These are phyloP conservation scores for Eupithecia exiguata DNA, from an alignment of 2,888 invertebrate species.

Conservation along the genomic window DNA sequence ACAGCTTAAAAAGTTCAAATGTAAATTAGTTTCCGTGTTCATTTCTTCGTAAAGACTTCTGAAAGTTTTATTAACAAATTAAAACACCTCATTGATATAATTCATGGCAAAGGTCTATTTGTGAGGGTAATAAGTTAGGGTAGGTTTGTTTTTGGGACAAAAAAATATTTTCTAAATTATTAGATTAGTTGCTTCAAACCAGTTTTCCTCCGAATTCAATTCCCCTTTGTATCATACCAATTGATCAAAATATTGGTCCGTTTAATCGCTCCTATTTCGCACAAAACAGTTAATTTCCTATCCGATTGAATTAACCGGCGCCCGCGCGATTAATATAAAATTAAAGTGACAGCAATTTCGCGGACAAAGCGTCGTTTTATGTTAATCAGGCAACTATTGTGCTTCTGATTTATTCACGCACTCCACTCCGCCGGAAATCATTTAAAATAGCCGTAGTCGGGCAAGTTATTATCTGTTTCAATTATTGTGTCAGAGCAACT, in stretches of 20 bases:
- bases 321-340: conserved; percentile 34
- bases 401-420: conserved; percentile 24
- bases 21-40: neutral
- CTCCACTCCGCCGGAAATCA: conserved; percentile 16
- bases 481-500: neutral
- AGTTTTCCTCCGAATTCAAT: neutral
- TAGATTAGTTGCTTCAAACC: neutral
- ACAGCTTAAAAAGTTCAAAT: neutral
- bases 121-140: no score
- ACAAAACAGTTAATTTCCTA: conserved; percentile 19
- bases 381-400: conserved; percentile 27
- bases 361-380: conserved; percentile 27
- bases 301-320: conserved; percentile 27
- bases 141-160: neutral
- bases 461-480: conserved; percentile 8
- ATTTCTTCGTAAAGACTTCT: neutral
- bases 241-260: neutral
- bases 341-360: conserved; percentile 35
- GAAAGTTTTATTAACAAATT: neutral
- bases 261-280: conserved; percentile 6
- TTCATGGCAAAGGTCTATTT: no score
- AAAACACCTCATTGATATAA: no score
- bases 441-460: conserved; percentile 14
- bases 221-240: neutral
- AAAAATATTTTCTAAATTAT: neutral